Evolutionary conservation across 2,797 vertebrate genomes (phyloP).

Genomic region (Hypotaenidia okinawae): DNA sequence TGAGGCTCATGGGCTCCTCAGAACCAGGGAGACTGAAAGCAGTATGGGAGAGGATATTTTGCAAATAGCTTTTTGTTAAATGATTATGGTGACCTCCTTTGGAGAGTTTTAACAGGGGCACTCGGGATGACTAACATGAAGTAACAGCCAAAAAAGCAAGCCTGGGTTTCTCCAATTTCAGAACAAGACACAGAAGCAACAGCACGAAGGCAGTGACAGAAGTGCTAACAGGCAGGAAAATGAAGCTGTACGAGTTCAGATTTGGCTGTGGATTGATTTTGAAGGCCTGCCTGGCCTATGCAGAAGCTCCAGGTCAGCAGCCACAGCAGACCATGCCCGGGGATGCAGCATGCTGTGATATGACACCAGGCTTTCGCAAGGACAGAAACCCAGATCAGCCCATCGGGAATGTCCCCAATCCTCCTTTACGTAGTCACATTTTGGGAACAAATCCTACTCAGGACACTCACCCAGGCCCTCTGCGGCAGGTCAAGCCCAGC

Average conservation of each 20-base stretch:
- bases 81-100: not conserved
- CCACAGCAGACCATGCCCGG: not conserved
- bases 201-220: not conserved
- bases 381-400: not conserved
- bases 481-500: not conserved
- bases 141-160: not conserved
- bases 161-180: not conserved
- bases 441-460: not conserved
- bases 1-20: not conserved
- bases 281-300: not conserved
- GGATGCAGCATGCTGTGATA: accelerated
- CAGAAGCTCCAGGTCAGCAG: not conserved
- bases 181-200: not conserved
- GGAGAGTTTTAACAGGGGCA: not conserved
- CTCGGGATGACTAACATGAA: not conserved
- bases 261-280: not conserved
- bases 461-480: not conserved
- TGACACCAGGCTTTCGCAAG: not conserved
- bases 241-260: not conserved
- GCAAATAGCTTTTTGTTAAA: not conserved
- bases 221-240: not conserved
- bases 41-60: not conserved
- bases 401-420: not conserved
- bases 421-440: not conserved
- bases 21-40: not conserved